Base-by-base conservation (phyloP, 37 sponge, comb jelly and placozoan species). In the Ephydatia muelleri region DNA sequence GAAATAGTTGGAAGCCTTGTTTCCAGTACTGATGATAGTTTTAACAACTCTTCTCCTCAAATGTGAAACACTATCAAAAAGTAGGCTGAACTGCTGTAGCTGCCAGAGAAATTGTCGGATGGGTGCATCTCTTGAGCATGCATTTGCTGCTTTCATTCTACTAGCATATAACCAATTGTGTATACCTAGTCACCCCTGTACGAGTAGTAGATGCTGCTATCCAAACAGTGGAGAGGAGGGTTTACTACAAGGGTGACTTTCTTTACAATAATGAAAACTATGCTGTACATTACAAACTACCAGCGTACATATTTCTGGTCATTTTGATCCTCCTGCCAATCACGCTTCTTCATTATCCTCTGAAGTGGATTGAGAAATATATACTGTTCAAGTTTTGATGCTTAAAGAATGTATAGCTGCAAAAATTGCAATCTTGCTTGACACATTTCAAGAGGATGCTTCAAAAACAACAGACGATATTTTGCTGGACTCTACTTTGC, bases 401-500 rank as follows among this genome's bases (percentile, higher is more conserved):
- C 6, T 67, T 90, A 25, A 12, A 73, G 38, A 69, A 73, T 9
- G 39, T 36, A 14, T 78, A 30, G 32, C 39, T 27, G 80, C 14
- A 34, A 86, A 86, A 25, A 65, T 86, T 8, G 67, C 35, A 35
- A 65, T 86, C 27, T 48, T 90, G 8, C 72, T 90, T 2, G 82
- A 85, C 67, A 79, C 82, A 11, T 90, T 90, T 33, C 86, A 90
- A 57, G n/a, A n/a, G 90, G 86, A 3, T 90, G 90, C 70, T 90
- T 82, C 67, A 81, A 77, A 35, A 74, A 85, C 32, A 76, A 82
- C 33, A 43, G 49, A 26, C n/a, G 82, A 0, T 90, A 81, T 73
- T 90, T 90, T 77, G 90, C 90, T 2, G 90, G 90, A 29, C 38
- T 90, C 16, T 78, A 84, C 36, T 90, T 90, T 33, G 38, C 85